A percentile compares a stretch with the other conserved stretches of the same genome.
Evolutionary conservation across 1,140 invertebrate species (phyloP).

Genomic region (Aporrectodea caliginosa): DNA sequence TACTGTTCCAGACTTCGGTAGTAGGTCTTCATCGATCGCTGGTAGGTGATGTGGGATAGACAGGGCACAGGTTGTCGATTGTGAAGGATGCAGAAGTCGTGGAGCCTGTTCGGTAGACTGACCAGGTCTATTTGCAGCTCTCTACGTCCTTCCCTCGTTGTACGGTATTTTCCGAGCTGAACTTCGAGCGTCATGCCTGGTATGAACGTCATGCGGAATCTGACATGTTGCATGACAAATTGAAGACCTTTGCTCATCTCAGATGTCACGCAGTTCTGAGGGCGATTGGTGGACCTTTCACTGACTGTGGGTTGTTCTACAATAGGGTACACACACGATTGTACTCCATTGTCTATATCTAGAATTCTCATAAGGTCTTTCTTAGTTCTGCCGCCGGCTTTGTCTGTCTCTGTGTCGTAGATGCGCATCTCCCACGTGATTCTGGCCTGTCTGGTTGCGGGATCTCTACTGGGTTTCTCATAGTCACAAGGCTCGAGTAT

Average conservation of each 20-base stretch:
- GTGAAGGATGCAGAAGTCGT: not conserved
- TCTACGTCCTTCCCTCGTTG: not conserved
- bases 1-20: conserved; percentile 32
- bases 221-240: not conserved
- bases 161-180: not conserved
- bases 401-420: no score
- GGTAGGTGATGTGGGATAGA: not conserved
- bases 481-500: no score
- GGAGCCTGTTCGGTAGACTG: not conserved
- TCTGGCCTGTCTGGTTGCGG: no score
- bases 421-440: no score
- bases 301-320: no score
- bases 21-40: not conserved
- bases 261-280: not conserved
- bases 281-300: no score
- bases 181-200: not conserved
- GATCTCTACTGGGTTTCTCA: no score
- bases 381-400: no score
- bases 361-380: no score
- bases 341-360: no score
- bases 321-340: no score
- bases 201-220: not conserved
- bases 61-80: not conserved
- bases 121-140: not conserved
- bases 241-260: not conserved